Conservation (phyloP, 2,888 invertebrate species). For the Coecobrya sp. region DNA sequence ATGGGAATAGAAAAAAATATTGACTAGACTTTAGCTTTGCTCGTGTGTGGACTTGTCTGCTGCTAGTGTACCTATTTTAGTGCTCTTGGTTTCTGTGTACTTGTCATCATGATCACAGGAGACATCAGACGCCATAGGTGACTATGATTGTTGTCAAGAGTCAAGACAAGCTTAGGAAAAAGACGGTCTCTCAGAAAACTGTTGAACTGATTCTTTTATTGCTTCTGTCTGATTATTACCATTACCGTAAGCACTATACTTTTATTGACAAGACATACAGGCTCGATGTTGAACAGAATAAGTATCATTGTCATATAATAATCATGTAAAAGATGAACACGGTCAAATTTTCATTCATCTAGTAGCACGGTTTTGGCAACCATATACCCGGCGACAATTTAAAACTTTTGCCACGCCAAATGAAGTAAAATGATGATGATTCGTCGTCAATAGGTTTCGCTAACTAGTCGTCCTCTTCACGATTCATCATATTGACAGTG, state of each 20-base stretch:
- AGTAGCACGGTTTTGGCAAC: background rate
- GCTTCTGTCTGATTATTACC: conserved; percentile 11
- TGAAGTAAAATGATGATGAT: conserved; percentile 29
- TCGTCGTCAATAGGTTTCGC: conserved; percentile 40
- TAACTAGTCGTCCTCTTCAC: background rate
- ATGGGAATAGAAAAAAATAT: conserved; percentile 42
- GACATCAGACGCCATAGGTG: background rate
- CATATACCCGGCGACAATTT: conserved; percentile 12
- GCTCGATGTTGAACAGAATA: background rate
- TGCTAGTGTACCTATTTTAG: background rate
- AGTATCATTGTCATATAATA: background rate
- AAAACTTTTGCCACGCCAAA: conserved; percentile 49
- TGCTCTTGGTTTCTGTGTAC: background rate
- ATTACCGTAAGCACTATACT: conserved; percentile 31
- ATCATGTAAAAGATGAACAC: background rate
- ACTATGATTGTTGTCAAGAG: background rate
- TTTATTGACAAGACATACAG: conserved; percentile 2
- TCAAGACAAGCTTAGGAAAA: background rate
- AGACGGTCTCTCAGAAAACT: background rate
- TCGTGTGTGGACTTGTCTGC: conserved; percentile 6
- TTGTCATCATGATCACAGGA: background rate
- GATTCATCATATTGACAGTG: background rate
- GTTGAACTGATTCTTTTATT: conserved; percentile 25
- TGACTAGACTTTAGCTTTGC: background rate
- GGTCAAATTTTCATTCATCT: conserved; percentile 3